Base-by-base conservation (phyloP, 2,888 invertebrate genomes). In the Crioceris asparagi region DNA sequence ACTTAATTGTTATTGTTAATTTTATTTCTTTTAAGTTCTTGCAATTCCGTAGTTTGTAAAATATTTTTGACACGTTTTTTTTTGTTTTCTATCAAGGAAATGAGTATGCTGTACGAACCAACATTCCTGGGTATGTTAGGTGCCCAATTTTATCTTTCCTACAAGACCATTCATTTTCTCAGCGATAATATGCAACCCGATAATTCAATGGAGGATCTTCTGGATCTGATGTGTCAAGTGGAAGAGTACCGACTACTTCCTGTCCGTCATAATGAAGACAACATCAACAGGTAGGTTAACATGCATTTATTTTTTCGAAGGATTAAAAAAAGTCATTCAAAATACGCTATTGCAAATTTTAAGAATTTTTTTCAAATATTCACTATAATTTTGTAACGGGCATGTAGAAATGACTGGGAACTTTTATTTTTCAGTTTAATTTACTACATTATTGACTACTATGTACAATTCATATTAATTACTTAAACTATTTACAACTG, bases 231-330 rank as follows among this genome's bases (percentile, higher is more conserved):
- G 56, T 77, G 86, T 18, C 82, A 90, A 60, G 79, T 83, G 1
- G 77, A 88, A 48, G 98, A 99, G 54, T 88, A 93, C 57, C 79
- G 83, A 39, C 84, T 94, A 51, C 71, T 98, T 46, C 98, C 98
- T 1, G 97, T 99, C 2, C 72, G 98, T 35, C 98, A 99, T 61
- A 98, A 98, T 59, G 98, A 98, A 64, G 97, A 99, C 59, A 67
- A 82, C 42, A 72, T 86, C 29, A 98, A 98, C 61, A 84, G 81
- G 86, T 90, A 42, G 30, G 36, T 17, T 12, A 16, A 12, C 3
- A 16, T 3, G 29, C n/a, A n/a, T n/a, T 4, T 29, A 16, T 14
- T 29, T 5, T 29, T 2, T 3, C 29, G 15, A 15, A 29, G 3
- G 2, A 7, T 21, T 21, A 21, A n/a, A n/a, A n/a, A n/a, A n/a